These are phyloP conservation scores for Germaria angustata DNA, from an alignment of 2,888 invertebrate genomes.

Conservation along the genomic window DNA sequence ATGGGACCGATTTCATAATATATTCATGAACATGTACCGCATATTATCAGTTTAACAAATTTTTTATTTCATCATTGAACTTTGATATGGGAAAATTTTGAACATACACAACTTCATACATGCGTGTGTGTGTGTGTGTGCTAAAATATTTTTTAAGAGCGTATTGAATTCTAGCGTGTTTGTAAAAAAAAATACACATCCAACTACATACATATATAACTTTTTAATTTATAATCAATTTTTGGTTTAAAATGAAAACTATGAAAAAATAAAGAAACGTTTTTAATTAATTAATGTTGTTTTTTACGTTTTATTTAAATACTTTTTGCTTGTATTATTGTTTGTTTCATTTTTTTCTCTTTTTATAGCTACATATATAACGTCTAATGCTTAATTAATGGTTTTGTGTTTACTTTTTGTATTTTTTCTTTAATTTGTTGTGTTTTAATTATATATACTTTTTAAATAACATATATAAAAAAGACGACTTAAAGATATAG, in stretches of 20 bases:
- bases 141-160: no score
- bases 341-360: slow-evolving; percentile 61
- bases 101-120: no score
- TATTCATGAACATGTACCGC: no score
- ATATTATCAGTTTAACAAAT: no score
- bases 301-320: slow-evolving; percentile 73
- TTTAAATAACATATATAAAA: slow-evolving; percentile 71
- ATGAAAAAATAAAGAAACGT: slow-evolving; percentile 27
- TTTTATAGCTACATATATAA: slow-evolving; percentile 72
- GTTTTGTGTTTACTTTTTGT: slow-evolving; percentile 70
- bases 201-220: neutral
- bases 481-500: slow-evolving; percentile 73
- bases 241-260: neutral
- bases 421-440: slow-evolving; percentile 71
- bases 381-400: slow-evolving; percentile 71
- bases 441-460: slow-evolving; percentile 72
- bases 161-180: neutral
- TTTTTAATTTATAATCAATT: neutral
- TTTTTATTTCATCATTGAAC: no score
- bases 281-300: slow-evolving; percentile 56
- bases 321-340: slow-evolving; percentile 70
- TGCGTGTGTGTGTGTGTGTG: no score
- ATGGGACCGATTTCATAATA: no score
- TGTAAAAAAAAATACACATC: neutral
- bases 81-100: no score